These are phyloP conservation scores for Spongilla lacustris DNA, from an alignment of 37 sponge, comb jelly and placozoan species.

Conservation along the genomic window DNA sequence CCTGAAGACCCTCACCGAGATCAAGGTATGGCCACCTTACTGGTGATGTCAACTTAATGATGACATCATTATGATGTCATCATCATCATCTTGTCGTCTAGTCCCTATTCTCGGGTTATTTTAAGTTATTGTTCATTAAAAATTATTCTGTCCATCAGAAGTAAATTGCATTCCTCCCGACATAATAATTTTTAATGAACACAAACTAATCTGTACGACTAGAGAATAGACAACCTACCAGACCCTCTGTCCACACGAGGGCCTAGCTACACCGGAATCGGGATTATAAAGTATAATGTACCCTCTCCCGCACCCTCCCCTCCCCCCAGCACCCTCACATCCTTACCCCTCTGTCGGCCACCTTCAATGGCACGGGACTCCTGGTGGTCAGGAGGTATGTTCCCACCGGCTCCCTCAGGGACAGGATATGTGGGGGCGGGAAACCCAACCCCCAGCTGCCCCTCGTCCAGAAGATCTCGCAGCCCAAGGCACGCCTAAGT, in stretches of 20 bases:
- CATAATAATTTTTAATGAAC: too few relatives aligned
- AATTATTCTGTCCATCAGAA: too few relatives aligned
- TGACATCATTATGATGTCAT: neutral
- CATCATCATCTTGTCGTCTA: too few relatives aligned
- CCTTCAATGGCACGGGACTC: constrained; percentile 64
- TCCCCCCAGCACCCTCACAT: constrained; percentile 79
- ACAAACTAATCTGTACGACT: too few relatives aligned
- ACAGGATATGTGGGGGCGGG: constrained; percentile 65
- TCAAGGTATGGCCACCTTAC: constrained; percentile 37
- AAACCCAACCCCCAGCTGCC: constrained; percentile 8
- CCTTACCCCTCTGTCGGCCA: constrained; percentile 57
- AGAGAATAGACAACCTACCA: too few relatives aligned
- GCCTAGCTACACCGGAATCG: too few relatives aligned
- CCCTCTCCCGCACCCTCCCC: neutral
- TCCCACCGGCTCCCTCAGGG: constrained; percentile 70
- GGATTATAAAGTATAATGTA: too few relatives aligned
- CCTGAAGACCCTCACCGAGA: constrained; percentile 50
- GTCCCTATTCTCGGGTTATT: too few relatives aligned
- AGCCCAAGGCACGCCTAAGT: neutral
- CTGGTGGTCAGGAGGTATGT: constrained; percentile 54
- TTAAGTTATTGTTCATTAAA: too few relatives aligned
- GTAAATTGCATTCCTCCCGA: too few relatives aligned
- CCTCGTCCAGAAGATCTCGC: constrained; percentile 60
- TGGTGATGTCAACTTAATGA: neutral
- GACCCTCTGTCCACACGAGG: too few relatives aligned